phyloP scores from a whole-genome alignment of 2,888 invertebrate species.

The Pollenia labialis region DNA sequence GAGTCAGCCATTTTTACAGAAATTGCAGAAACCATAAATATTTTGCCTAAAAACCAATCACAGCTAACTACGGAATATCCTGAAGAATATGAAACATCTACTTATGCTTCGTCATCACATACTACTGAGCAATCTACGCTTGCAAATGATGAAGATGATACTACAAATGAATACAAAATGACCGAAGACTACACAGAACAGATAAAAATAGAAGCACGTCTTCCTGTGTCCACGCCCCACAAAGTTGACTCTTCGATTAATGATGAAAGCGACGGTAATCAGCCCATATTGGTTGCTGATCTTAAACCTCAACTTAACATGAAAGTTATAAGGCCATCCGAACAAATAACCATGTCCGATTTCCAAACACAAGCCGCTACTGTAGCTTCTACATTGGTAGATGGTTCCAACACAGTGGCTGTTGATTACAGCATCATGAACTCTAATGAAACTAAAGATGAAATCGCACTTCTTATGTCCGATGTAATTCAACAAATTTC shows the following conservation, averaged over 20 bases:
- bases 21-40: constrained; percentile 46
- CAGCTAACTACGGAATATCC: constrained; percentile 10
- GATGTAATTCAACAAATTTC: constrained; percentile 83
- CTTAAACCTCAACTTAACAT: constrained; percentile 78
- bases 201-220: constrained; percentile 35
- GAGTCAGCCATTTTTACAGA: constrained; percentile 78
- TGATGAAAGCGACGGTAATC: constrained; percentile 71
- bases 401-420: constrained; percentile 77
- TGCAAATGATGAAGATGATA: constrained; percentile 34
- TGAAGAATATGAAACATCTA: neutral
- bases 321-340: constrained; percentile 77
- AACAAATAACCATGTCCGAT: constrained; percentile 81
- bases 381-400: constrained; percentile 82
- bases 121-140: neutral
- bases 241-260: constrained; percentile 75
- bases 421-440: constrained; percentile 77
- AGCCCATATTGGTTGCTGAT: constrained; percentile 78
- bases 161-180: neutral
- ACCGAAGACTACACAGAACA: constrained; percentile 54
- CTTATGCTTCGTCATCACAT: constrained; percentile 17
- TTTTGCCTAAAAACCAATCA: neutral
- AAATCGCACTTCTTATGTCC: constrained; percentile 82
- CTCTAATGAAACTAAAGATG: constrained; percentile 80
- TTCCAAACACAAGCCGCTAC: constrained; percentile 83
- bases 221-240: constrained; percentile 66